phyloP scores from a whole-genome alignment of 2,797 vertebrate genomes.

The Pteropus rufus region DNA sequence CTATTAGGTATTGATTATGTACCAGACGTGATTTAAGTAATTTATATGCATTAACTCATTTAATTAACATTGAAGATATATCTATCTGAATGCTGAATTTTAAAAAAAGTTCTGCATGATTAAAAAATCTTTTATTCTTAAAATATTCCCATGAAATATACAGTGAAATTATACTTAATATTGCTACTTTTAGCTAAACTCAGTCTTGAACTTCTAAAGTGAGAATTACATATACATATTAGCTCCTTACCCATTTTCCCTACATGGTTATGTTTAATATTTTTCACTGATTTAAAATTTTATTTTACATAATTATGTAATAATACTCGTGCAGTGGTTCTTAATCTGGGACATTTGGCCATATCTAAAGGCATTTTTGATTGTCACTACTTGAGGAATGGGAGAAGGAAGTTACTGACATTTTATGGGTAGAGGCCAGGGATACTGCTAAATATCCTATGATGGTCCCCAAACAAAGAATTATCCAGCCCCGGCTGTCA shows the following conservation, averaged over 20 bases:
- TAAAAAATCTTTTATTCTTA: neutral
- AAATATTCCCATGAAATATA: neutral
- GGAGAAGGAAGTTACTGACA: neutral
- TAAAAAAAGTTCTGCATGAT: neutral
- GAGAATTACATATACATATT: neutral
- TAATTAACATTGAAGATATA: neutral
- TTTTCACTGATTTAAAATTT: neutral
- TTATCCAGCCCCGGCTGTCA: neutral
- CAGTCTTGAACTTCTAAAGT: neutral
- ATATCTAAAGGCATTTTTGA: neutral
- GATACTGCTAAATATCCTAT: neutral
- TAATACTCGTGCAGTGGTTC: neutral
- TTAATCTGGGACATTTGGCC: neutral
- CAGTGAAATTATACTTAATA: neutral
- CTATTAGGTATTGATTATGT: neutral
- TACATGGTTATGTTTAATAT: neutral
- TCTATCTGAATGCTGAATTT: neutral
- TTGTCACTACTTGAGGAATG: neutral
- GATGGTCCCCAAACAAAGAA: neutral
- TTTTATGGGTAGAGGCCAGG: neutral
- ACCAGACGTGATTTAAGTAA: neutral
- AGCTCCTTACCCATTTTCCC: neutral
- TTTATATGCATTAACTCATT: neutral
- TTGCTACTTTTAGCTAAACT: neutral
- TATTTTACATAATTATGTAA: neutral